Evolutionary conservation across 1,140 invertebrate species (phyloP).

Genomic region (honey bee (Apis mellifera)): Amel_HAv3.1 CM009939.2:5705001-5705500

Average conservation of each 20-base stretch:
- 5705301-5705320: conserved; percentile 13
- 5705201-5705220: conserved; percentile 16
- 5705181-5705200: not conserved
- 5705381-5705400: not conserved
- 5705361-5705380: not conserved
- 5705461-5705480: too few relatives aligned
- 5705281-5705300: not conserved
- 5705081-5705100: not conserved
- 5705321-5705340: conserved; percentile 9
- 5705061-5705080: too few relatives aligned
- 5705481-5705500: too few relatives aligned
- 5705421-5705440: not conserved
- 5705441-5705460: not conserved
- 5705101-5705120: not conserved
- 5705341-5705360: not conserved
- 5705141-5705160: not conserved
- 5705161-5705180: conserved; percentile 2
- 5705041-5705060: not conserved
- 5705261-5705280: conserved; percentile 7
- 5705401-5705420: not conserved
- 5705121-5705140: not conserved
- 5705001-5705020: not conserved
- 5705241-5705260: conserved; percentile 19
- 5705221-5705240: not conserved
- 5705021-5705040: not conserved